Evolutionary conservation across 2,888 invertebrate species (phyloP), one percentile per base, ranked within the genome.

Genomic region (Pemphredon lugubris): DNA sequence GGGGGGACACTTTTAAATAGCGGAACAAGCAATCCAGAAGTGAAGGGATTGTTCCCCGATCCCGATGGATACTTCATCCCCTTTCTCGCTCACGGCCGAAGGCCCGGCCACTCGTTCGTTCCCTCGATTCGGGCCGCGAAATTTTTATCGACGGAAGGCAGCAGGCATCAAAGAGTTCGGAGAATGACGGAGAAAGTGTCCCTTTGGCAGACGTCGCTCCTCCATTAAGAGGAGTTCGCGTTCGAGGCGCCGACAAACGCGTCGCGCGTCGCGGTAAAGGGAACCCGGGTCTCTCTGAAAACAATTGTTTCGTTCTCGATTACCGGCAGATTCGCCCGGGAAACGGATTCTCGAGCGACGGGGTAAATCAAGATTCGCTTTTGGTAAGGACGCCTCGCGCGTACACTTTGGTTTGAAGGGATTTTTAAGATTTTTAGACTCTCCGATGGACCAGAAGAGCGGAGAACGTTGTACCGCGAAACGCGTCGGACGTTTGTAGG

Each of bases 1-100:
- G n/a, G n/a, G n/a, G n/a, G 75, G 61, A 81, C 84, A 84, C 85
- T 86, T 83, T 85, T 84, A 85, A 85, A 85, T 83, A 84, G 85
- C 83, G 84, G 81, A 84, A 85, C 84, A 86, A 86, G 86, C 85
- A 82, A 84, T 86, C 83, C 82, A 70, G 65, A 74, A 76, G 73
- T 77, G 81, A 81, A 83, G 83, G 81, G 83, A 77, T 78, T 77
- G 72, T 73, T 57, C 73, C 75, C 75, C 73, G 69, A 61, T 71
- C 69, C 73, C 73, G 78, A 77, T 82, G 83, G 77, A 84, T 83
- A 83, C 84, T 83, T 83, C 75, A 71, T 75, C 75, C 80, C 75
- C 68, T 18, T 47, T 51, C 55, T 48, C 32, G 45, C 37, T 26
- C 34, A 32, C 61, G 50, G 13, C 9, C 55, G 37, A 21, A 6